Evolutionary conservation across 2,888 invertebrate species (phyloP), one percentile per base, ranked within the genome.

Genomic region (Tiliacea aurago): DNA sequence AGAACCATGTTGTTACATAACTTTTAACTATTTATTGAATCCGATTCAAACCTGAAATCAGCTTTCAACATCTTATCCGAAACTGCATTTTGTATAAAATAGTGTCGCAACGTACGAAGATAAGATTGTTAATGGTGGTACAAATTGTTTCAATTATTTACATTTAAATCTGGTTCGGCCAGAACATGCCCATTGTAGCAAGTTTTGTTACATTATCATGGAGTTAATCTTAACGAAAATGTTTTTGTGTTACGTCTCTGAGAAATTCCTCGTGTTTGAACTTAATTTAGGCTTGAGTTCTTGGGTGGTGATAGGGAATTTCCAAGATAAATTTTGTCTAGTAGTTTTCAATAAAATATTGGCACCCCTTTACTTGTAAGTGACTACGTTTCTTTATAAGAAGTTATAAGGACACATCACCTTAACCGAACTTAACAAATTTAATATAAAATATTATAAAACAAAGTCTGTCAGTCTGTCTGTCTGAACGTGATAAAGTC

Each of bases 81-180:
- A 78, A 72, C 58, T 73, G 76, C 78, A 76, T 74, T 83, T 81
- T 65, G 78, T 79, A 70, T 77, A 76, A 74, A 81, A 86, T 83
- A 84, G 81, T 83, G 86, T 81, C 84, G 70, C 84, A 76, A 81
- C 68, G 56, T 79, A 49, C 43, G 53, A 62, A 79, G 88, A 87
- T 88, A 88, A 87, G 84, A 87, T 86, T 82, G 78, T 84, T 75
- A 82, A 84, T 84, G 83, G 69, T 63, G 65, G 73, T 81, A 84
- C 84, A 84, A 87, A 87, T 88, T 86, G 88, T 86, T 87, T 87
- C 77, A 78, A 85, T 81, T 61, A 86, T 84, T 84, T 80, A 83
- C 86, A 87, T 87, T 87, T 86, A 81, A 86, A 84, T 87, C 80
- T 84, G 76, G 78, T 84, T 84, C 67, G 76, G 70, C 65, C 67